Percentiles rank a stretch among this genome's conserved stretches.
Conservation (phyloP, 1,140 invertebrate genomes). For the Carcinoscorpius rotundicauda region DNA sequence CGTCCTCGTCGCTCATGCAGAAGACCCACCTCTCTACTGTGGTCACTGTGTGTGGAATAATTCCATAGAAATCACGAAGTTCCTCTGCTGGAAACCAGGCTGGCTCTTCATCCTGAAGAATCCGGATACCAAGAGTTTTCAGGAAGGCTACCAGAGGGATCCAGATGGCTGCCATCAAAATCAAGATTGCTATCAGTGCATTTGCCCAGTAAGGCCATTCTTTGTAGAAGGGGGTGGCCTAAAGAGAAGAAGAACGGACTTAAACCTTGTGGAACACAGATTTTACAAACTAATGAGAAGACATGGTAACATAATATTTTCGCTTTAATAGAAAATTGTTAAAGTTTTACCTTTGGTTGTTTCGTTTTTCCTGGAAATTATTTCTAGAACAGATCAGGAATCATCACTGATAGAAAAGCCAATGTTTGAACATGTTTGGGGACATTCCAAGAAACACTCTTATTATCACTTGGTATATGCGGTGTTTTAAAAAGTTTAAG, state of each 20-base stretch:
- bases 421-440: too few relatives aligned
- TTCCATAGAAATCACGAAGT: conserved; percentile 72
- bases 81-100: conserved; percentile 84
- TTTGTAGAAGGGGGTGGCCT: conserved; percentile 54
- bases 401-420: too few relatives aligned
- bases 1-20: conserved; percentile 59
- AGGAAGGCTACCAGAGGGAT: conserved; percentile 65
- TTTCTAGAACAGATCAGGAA: too few relatives aligned
- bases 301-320: too few relatives aligned
- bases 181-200: conserved; percentile 54
- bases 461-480: too few relatives aligned
- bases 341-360: too few relatives aligned
- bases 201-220: conserved; percentile 71
- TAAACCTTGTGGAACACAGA: too few relatives aligned
- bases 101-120: conserved; percentile 78
- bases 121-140: conserved; percentile 58
- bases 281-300: too few relatives aligned
- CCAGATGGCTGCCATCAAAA: conserved; percentile 71
- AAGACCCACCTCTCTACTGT: conserved; percentile 63
- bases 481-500: too few relatives aligned
- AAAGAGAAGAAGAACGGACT: background rate
- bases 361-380: too few relatives aligned
- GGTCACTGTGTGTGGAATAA: conserved; percentile 64
- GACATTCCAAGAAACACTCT: too few relatives aligned
- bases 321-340: too few relatives aligned